These are phyloP conservation scores for Henicopernis longicauda DNA, from an alignment of 2,113 vertebrate species.

Conservation along the genomic window DNA sequence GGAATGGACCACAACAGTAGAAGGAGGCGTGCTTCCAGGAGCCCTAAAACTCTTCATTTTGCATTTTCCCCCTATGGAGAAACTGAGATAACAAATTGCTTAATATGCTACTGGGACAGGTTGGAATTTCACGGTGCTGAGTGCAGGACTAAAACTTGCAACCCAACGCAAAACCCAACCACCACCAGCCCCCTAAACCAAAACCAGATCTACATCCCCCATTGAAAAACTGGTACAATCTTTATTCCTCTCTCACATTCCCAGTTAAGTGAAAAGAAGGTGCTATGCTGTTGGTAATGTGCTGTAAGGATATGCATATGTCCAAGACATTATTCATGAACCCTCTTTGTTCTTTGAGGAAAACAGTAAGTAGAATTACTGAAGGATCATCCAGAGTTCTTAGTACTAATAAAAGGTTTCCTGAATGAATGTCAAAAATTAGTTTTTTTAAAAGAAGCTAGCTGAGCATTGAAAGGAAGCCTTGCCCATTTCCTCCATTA, in stretches of 20 bases:
- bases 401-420: background rate
- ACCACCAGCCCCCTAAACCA: background rate
- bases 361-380: background rate
- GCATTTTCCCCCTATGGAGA: fast-evolving
- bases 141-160: background rate
- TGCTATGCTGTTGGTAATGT: background rate
- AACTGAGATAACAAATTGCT: background rate
- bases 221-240: background rate
- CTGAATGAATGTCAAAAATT: background rate
- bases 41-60: background rate
- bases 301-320: background rate
- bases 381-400: background rate
- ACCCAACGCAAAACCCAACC: background rate
- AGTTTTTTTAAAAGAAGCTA: background rate
- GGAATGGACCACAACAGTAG: background rate
- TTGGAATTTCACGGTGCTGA: background rate
- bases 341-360: background rate
- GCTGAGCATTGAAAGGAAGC: background rate
- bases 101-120: background rate
- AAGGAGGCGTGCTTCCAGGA: background rate
- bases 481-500: constrained; percentile 20
- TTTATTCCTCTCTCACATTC: background rate
- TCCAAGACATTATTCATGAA: background rate
- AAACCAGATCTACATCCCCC: background rate
- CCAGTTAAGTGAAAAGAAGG: background rate